A percentile compares a stretch with the other conserved stretches of the same genome.
These are phyloP conservation scores for Elysia chlorotica DNA, from an alignment of 1,140 invertebrate genomes.

Conservation along the genomic window DNA sequence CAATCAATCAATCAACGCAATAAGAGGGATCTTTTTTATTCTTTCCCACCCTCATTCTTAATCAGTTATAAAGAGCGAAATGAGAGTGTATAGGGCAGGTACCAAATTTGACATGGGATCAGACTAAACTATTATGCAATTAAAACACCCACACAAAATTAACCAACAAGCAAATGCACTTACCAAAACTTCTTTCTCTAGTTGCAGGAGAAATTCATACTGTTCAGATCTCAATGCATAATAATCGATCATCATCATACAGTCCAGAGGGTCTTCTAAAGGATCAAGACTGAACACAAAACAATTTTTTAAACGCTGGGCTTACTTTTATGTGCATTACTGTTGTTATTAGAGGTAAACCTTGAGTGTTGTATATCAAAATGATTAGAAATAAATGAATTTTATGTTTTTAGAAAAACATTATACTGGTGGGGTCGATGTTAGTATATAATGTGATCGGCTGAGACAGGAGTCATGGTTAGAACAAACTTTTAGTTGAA, in stretches of 20 bases:
- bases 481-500: too few relatives aligned
- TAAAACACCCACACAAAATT: too few relatives aligned
- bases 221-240: conserved; percentile 83
- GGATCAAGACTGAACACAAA: conserved; percentile 76
- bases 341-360: too few relatives aligned
- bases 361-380: too few relatives aligned
- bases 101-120: not conserved
- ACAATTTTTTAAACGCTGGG: too few relatives aligned
- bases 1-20: too few relatives aligned
- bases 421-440: too few relatives aligned
- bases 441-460: too few relatives aligned
- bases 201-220: conserved; percentile 78
- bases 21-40: too few relatives aligned
- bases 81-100: not conserved
- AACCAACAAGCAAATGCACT: conserved; percentile 66
- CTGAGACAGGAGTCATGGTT: too few relatives aligned
- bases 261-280: conserved; percentile 80
- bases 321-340: too few relatives aligned
- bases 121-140: not conserved
- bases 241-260: conserved; percentile 83
- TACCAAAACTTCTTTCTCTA: conserved; percentile 66
- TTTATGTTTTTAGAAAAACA: not conserved
- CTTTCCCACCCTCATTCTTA: not conserved
- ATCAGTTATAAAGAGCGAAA: not conserved
- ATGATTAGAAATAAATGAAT: not conserved